phyloP scores from a whole-genome alignment of 1,140 invertebrate species.

The Nilaparvata lugens region DNA sequence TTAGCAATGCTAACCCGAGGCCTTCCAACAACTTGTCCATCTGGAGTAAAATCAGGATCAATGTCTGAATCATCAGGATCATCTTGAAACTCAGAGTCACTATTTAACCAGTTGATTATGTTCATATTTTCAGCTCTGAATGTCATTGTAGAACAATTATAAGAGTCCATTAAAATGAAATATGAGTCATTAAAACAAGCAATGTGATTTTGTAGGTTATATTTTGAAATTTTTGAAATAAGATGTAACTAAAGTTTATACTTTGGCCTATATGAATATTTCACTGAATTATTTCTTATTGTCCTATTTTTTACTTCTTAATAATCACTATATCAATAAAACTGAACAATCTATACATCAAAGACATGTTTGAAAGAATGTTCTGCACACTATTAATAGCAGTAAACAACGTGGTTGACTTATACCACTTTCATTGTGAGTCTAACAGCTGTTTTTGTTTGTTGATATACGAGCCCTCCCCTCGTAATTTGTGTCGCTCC shows the following conservation, averaged over 20 bases:
- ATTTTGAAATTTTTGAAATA: background rate
- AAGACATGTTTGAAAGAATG: background rate
- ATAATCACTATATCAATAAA: background rate
- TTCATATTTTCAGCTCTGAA: background rate
- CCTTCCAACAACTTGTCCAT: background rate
- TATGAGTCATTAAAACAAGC: background rate
- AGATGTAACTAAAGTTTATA: background rate
- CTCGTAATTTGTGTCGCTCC: background rate
- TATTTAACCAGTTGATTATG: background rate
- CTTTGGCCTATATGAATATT: too few relatives aligned
- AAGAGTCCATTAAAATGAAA: background rate
- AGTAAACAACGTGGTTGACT: background rate
- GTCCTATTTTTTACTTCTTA: too few relatives aligned
- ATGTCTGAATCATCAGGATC: background rate
- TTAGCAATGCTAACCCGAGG: background rate
- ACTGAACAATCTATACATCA: background rate
- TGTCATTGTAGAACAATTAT: background rate
- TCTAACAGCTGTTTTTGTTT: background rate
- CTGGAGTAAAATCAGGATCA: background rate
- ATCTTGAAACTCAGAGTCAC: background rate
- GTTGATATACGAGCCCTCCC: background rate
- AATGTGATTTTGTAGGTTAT: background rate
- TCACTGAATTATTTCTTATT: too few relatives aligned
- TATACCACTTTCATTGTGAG: background rate
- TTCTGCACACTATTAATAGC: background rate